Evolutionary conservation across 1,140 invertebrate species (phyloP).

Genomic region (Pararge aegeria): DNA sequence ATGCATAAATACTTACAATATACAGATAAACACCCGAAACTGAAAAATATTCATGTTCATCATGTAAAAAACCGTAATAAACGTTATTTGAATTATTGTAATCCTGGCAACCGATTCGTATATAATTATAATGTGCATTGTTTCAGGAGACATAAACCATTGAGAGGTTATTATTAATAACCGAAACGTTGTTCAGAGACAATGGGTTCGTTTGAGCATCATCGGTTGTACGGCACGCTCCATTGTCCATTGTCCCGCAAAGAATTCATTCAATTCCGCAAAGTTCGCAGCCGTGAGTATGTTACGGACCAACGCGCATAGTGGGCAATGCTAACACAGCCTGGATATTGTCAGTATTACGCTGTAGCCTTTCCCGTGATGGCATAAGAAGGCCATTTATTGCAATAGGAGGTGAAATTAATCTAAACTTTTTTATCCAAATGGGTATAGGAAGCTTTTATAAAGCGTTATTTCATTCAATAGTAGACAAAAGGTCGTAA

Average conservation of each 20-base stretch:
- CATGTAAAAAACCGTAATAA: too few species aligned
- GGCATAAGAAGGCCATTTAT: too few species aligned
- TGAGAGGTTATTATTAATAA: conserved; percentile 30
- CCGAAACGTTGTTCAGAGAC: conserved; percentile 32
- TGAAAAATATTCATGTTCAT: too few species aligned
- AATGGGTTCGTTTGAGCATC: conserved; percentile 41
- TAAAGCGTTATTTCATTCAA: too few species aligned
- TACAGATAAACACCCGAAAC: too few species aligned
- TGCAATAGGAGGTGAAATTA: too few species aligned
- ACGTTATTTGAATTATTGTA: too few species aligned
- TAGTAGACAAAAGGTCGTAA: too few species aligned
- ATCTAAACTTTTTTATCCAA: too few species aligned
- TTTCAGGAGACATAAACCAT: conserved; percentile 1
- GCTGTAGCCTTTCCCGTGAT: too few species aligned
- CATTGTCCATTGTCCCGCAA: conserved; percentile 63
- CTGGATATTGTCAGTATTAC: background rate
- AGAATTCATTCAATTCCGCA: conserved; percentile 58
- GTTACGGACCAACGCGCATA: background rate
- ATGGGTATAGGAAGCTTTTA: too few species aligned
- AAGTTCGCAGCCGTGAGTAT: conserved; percentile 24
- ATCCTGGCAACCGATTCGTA: background rate
- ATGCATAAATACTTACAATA: too few species aligned
- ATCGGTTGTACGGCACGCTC: conserved; percentile 41
- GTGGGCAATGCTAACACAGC: background rate
- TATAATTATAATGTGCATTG: conserved; percentile 1